These are phyloP conservation scores for Champsocephalus esox DNA, from an alignment of 2,797 vertebrate genomes.

Conservation along the genomic window DNA sequence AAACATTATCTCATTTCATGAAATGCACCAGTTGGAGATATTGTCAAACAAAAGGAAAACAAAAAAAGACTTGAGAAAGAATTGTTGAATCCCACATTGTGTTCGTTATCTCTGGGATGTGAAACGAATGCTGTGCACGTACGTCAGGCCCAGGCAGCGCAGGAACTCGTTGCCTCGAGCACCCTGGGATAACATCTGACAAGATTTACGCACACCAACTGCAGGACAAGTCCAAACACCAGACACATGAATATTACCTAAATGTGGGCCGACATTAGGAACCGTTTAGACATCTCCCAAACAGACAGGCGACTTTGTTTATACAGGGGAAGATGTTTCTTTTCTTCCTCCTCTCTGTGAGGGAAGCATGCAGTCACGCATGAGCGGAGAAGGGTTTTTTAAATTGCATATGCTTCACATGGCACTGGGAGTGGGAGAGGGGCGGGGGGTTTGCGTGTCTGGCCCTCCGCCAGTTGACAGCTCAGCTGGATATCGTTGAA, in stretches of 20 bases:
- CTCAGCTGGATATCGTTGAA: conserved; percentile 95
- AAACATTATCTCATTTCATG: conserved; percentile 24
- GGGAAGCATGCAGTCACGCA: conserved; percentile 83
- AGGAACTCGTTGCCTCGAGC: conserved; percentile 58
- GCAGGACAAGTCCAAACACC: conserved; percentile 63
- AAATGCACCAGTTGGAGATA: conserved; percentile 21
- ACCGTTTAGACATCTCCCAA: conserved; percentile 80
- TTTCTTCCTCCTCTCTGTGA: conserved; percentile 73
- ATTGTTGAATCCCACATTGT: conserved; percentile 48
- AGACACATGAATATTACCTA: conserved; percentile 73
- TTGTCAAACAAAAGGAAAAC: conserved; percentile 37
- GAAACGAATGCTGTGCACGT: conserved; percentile 43
- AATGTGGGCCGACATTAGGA: conserved; percentile 77
- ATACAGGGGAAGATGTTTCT: conserved; percentile 76
- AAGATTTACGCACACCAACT: conserved; percentile 75
- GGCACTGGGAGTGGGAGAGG: conserved; percentile 75
- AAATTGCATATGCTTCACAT: conserved; percentile 89
- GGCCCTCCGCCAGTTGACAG: conserved; percentile 92
- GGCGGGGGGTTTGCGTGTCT: conserved; percentile 89
- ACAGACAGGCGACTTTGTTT: conserved; percentile 81
- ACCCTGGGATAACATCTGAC: conserved; percentile 73
- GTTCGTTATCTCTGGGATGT: conserved; percentile 52
- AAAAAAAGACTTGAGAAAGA: neutral
- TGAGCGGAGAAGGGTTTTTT: conserved; percentile 82
- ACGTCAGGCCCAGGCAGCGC: conserved; percentile 42